Conservation (phyloP, 1,140 invertebrate genomes). For the Drosophila auraria region DNA sequence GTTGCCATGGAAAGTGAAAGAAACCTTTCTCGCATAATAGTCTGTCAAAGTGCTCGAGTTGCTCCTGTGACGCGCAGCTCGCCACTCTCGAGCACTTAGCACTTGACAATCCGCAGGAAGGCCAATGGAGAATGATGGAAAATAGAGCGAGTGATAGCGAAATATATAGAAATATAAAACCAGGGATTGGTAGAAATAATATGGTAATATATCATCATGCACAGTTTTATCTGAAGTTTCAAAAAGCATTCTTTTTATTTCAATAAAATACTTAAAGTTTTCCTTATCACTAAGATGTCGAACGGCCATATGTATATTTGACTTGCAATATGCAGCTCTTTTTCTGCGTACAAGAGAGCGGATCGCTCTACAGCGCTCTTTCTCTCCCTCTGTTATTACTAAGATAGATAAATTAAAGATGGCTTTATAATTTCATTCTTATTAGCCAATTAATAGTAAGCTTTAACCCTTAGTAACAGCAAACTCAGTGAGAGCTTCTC, state of each 20-base stretch:
- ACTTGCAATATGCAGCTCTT: no score
- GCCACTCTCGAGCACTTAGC: slow-evolving; percentile 40
- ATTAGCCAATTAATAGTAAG: background rate
- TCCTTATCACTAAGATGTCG: no score
- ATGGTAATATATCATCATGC: no score
- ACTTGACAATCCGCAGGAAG: slow-evolving; percentile 44
- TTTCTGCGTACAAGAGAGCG: no score
- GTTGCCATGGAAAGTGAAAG: slow-evolving; percentile 68
- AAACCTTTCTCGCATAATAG: slow-evolving; percentile 83
- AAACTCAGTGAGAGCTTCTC: no score
- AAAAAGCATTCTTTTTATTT: no score
- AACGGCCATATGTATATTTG: no score
- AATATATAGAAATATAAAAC: background rate
- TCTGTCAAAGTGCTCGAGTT: slow-evolving; percentile 76
- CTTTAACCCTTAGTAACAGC: background rate
- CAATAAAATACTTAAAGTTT: no score
- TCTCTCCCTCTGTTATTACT: no score
- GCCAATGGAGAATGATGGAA: slow-evolving; percentile 1
- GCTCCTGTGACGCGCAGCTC: slow-evolving; percentile 28
- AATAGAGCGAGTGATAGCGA: background rate
- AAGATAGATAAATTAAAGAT: background rate
- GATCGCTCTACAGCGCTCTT: no score
- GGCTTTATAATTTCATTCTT: background rate
- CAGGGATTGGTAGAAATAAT: background rate
- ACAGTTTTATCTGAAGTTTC: no score